These are phyloP conservation scores for Nyctalus aviator DNA, from an alignment of 2,797 vertebrate species.

Conservation along the genomic window DNA sequence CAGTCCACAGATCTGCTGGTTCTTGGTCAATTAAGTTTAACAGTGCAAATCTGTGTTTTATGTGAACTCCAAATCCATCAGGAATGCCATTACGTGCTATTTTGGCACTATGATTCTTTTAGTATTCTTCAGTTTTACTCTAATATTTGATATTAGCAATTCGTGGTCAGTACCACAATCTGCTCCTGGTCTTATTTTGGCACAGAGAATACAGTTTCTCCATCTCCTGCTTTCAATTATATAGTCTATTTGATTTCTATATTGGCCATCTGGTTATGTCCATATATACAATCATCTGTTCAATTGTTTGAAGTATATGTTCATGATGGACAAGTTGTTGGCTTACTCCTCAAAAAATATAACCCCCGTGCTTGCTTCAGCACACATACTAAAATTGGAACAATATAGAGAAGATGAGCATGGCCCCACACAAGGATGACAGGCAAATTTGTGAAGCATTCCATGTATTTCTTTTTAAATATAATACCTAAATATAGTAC, in stretches of 20 bases:
- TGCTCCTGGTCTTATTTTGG: slow-evolving; percentile 6
- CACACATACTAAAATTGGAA: background rate
- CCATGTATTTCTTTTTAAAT: background rate
- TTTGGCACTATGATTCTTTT: background rate
- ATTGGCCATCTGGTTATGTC: background rate
- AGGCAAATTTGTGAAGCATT: background rate
- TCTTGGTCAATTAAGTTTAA: background rate
- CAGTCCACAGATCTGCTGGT: background rate
- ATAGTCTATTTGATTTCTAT: background rate
- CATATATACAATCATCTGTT: background rate
- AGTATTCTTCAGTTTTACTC: background rate
- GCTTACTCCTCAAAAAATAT: background rate
- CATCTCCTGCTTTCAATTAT: slow-evolving; percentile 1
- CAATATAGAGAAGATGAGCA: background rate
- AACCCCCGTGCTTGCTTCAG: background rate
- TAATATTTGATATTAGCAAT: background rate
- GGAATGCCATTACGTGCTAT: background rate
- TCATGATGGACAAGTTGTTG: background rate
- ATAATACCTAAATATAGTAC: background rate
- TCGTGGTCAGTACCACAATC: background rate
- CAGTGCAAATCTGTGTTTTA: background rate
- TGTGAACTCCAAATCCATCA: background rate
- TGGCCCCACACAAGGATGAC: background rate
- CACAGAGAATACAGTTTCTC: background rate
- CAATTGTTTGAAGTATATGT: background rate